Percentiles rank a stretch among this genome's conserved stretches.
phyloP scores from a whole-genome alignment of 2,888 invertebrate species.

The Horisme vitalbata region DNA sequence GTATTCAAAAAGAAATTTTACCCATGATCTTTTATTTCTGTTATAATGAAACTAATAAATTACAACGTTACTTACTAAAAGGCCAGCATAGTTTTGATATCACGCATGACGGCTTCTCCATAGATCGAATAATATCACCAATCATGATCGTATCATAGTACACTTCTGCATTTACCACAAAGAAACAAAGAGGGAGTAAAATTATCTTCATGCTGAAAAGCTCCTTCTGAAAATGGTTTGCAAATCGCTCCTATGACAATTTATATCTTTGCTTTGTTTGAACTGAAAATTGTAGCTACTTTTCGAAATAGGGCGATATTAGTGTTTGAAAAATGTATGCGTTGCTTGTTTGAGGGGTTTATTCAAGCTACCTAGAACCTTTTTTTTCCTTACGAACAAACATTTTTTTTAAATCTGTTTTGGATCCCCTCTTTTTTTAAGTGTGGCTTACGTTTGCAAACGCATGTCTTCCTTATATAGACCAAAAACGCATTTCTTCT shows the following conservation, averaged over 20 bases:
- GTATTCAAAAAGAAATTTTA: too few species aligned
- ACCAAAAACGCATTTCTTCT: too few species aligned
- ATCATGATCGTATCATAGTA: conserved; percentile 45
- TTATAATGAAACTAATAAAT: background rate
- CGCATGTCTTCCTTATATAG: too few species aligned
- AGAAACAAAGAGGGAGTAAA: conserved; percentile 28
- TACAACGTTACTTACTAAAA: conserved; percentile 45
- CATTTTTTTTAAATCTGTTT: too few species aligned
- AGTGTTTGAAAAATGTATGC: conserved; percentile 8
- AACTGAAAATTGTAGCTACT: conserved; percentile 31
- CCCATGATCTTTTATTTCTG: background rate
- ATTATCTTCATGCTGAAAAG: conserved; percentile 28
- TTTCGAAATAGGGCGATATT: conserved; percentile 1
- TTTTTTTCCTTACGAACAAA: too few species aligned
- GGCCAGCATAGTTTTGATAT: conserved; percentile 59
- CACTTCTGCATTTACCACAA: conserved; percentile 35
- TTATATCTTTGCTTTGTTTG: conserved; percentile 31
- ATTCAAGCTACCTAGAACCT: too few species aligned
- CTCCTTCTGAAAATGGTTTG: conserved; percentile 13
- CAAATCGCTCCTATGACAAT: conserved; percentile 9
- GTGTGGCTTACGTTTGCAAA: too few species aligned
- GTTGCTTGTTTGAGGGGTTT: too few species aligned
- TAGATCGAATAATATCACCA: conserved; percentile 51
- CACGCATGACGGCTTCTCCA: conserved; percentile 51
- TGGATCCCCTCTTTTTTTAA: too few species aligned